Evolutionary conservation across 2,113 vertebrate genomes (phyloP).

Genomic region (Percopsis transmontana): DNA sequence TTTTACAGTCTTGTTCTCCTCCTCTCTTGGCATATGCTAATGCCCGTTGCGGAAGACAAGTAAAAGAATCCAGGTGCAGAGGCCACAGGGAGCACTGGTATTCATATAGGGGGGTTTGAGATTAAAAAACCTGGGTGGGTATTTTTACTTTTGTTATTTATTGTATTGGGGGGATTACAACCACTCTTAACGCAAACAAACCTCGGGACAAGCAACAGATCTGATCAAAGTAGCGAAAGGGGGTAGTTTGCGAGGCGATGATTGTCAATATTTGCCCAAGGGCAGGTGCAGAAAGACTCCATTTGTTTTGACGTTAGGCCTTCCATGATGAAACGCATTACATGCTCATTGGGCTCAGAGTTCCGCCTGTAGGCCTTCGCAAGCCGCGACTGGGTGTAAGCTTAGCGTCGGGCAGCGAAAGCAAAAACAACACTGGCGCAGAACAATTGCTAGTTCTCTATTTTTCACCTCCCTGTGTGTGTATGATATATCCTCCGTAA

Average conservation of each 20-base stretch:
- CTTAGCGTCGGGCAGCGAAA: slow-evolving; percentile 65
- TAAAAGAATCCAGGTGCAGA: slow-evolving; percentile 86
- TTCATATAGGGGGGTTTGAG: slow-evolving; percentile 70
- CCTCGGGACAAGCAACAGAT: slow-evolving; percentile 63
- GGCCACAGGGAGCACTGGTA: slow-evolving; percentile 74
- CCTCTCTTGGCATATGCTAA: slow-evolving; percentile 91
- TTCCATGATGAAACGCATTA: slow-evolving; percentile 49
- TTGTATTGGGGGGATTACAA: slow-evolving; percentile 78
- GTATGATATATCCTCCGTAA: slow-evolving; percentile 21
- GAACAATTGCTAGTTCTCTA: neutral
- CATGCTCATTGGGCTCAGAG: slow-evolving; percentile 41
- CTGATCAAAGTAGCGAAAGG: slow-evolving; percentile 56
- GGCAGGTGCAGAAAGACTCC: slow-evolving; percentile 75
- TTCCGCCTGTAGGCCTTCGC: slow-evolving; percentile 45
- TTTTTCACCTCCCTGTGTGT: no score
- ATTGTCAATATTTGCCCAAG: slow-evolving; percentile 79
- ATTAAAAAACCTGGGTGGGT: slow-evolving; percentile 70
- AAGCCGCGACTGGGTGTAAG: slow-evolving; percentile 47
- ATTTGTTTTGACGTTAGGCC: slow-evolving; percentile 27
- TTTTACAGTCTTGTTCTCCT: slow-evolving; percentile 73
- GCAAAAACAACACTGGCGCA: slow-evolving; percentile 11
- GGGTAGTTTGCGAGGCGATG: slow-evolving; percentile 59
- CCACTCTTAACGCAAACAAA: slow-evolving; percentile 70
- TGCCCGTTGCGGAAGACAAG: slow-evolving; percentile 80
- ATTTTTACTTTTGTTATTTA: slow-evolving; percentile 71